Conservation (phyloP, 1,140 invertebrate species). For the Diplogasteroides magnus region DNA sequence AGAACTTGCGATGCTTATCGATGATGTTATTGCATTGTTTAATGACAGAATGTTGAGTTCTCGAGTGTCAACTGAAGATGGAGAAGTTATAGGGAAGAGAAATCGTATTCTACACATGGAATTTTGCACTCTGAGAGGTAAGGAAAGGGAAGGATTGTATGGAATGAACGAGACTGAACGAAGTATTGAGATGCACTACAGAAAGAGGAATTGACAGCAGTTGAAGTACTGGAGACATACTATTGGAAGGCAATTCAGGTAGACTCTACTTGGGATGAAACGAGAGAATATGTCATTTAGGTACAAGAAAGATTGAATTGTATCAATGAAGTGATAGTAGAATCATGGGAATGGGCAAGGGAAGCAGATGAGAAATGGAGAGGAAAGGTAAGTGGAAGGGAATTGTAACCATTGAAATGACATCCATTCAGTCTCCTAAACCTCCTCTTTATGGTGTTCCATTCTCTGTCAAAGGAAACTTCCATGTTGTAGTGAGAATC, state of each 20-base stretch:
- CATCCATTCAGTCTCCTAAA: slow-evolving; percentile 35
- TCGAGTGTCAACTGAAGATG: neutral
- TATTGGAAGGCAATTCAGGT: slow-evolving; percentile 9
- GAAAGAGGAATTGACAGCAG: slow-evolving; percentile 6
- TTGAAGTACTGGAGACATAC: slow-evolving; percentile 5
- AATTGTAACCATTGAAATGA: neutral
- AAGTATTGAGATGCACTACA: slow-evolving; percentile 8
- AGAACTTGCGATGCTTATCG: too few species aligned
- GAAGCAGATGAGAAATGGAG: slow-evolving; percentile 6
- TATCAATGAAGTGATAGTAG: slow-evolving; percentile 6
- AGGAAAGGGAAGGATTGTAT: neutral
- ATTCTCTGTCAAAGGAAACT: slow-evolving; percentile 53
- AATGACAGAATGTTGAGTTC: neutral
- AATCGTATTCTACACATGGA: neutral
- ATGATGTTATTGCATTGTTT: neutral
- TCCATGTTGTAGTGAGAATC: slow-evolving; percentile 37
- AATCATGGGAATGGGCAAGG: slow-evolving; percentile 3
- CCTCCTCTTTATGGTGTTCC: slow-evolving; percentile 50
- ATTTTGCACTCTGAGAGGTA: neutral
- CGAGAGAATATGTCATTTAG: neutral
- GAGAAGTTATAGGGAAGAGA: neutral
- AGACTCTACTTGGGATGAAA: too few species aligned
- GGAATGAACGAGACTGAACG: neutral
- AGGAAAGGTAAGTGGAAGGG: neutral
- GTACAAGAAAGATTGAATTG: slow-evolving; percentile 5